phyloP scores from a whole-genome alignment of 2,797 vertebrate species.

The Iguana delicatissima region DNA sequence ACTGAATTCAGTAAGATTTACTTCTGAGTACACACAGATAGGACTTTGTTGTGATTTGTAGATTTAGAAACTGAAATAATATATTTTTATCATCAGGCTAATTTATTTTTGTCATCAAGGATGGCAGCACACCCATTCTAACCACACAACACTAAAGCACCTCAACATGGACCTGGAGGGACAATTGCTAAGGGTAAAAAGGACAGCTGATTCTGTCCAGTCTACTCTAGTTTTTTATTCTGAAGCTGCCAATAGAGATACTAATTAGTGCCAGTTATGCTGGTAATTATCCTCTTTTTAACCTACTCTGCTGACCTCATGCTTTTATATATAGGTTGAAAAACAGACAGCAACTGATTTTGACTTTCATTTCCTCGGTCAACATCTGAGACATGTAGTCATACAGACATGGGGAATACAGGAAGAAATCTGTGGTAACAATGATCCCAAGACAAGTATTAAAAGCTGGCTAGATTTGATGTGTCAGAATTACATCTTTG shows the following conservation, averaged over 20 bases:
- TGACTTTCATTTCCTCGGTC: conserved; percentile 2
- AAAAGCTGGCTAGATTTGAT: neutral
- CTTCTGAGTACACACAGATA: neutral
- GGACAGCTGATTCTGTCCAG: neutral
- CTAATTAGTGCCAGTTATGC: neutral
- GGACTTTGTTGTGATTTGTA: neutral
- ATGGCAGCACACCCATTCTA: neutral
- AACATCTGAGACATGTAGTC: neutral
- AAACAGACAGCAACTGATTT: neutral
- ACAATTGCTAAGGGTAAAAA: neutral
- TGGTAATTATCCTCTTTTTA: conserved; percentile 22
- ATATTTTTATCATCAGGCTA: neutral
- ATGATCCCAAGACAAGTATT: neutral
- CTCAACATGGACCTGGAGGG: conserved; percentile 5
- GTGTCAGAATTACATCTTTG: neutral
- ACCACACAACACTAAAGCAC: neutral
- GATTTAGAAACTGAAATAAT: conserved; percentile 14
- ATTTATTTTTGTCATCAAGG: neutral
- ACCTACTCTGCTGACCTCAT: conserved; percentile 14
- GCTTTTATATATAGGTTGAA: neutral
- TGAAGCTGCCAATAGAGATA: conserved; percentile 1
- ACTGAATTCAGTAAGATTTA: neutral
- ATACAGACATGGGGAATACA: neutral
- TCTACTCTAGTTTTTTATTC: conserved; percentile 5
- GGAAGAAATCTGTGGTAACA: neutral